Base-by-base conservation (phyloP, 2,113 vertebrate species). In the Dunckerocampus dactyliophorus region DNA sequence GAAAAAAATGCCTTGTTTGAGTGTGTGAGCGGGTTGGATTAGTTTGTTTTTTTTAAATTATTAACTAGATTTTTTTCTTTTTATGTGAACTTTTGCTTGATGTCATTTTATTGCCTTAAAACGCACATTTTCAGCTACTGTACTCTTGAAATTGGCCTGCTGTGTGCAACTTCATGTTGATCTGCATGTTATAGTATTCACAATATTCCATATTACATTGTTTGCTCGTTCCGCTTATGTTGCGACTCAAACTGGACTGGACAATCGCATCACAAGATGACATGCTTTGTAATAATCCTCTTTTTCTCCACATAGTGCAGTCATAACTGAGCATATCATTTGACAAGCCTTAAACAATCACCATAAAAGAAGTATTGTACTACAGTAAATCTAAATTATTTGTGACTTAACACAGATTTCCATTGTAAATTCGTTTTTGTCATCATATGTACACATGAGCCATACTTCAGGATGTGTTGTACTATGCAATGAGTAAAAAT, bases 221-320 rank as follows among this genome's bases (percentile, higher is more conserved):
- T 28, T 28, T 28, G 24, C 8, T 54, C 4, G n/a, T 54, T 31
- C 51, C 16, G 51, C 51, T 31, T 17, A 52, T 24, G 16, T 53
- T 31, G n/a, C n/a, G 24, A 22, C 42, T 71, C 39, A 46, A 53
- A 61, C 57, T 45, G 47, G 22, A 47, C 51, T 34, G 14, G 79
- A 80, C 76, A 85, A 85, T 85, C 72, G 57, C 52, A 47, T 51
- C 45, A 52, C 39, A 63, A 3, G 11, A 34, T 31, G 16, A 4
- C 8, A 24, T 51, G 10, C 50, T 63, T 46, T 34, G 31, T 34
- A 34, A 34, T 34, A 34, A 34, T 34, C 31, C 31, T 34, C 31
- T 59, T 62, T 70, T 17, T 53, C n/a, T 20, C n/a, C 47, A 20
- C 47, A 20, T 11, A 20, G 31, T 31, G 1, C 15, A 31, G 15